phyloP scores from a whole-genome alignment of 2,797 vertebrate species.

The Gorsachius magnificus region DNA sequence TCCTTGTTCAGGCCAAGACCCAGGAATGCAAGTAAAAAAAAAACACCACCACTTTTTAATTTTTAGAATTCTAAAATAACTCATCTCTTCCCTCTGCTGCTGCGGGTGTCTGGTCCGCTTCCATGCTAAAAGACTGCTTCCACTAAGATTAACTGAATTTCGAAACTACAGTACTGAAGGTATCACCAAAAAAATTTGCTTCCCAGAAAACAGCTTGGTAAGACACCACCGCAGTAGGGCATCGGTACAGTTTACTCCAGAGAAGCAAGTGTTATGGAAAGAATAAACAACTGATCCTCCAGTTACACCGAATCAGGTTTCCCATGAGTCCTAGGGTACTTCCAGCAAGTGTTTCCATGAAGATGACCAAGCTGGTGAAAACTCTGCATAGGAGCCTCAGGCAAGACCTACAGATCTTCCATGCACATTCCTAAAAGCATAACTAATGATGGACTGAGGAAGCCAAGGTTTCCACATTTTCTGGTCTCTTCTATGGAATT shows the following conservation, averaged over 20 bases:
- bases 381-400: not conserved
- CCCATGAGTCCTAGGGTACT: not conserved
- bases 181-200: slow-evolving; percentile 1
- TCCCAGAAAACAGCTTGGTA: slow-evolving; percentile 6
- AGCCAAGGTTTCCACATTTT: not conserved
- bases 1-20: slow-evolving; percentile 57
- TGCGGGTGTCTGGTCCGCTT: slow-evolving; percentile 23
- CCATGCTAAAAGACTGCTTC: not conserved
- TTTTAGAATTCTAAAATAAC: slow-evolving; percentile 58
- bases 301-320: not conserved
- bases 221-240: not conserved
- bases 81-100: slow-evolving; percentile 32
- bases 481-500: not conserved
- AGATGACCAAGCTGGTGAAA: not conserved
- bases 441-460: not conserved
- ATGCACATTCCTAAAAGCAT: not conserved
- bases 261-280: not conserved
- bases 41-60: not conserved
- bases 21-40: slow-evolving; percentile 58
- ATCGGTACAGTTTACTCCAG: not conserved
- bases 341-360: slow-evolving; percentile 3
- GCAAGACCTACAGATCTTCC: not conserved
- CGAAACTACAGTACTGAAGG: not conserved
- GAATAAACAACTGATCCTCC: not conserved
- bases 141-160: not conserved